These are phyloP conservation scores for Arrhamphus sclerolepis DNA, from an alignment of 2,797 vertebrate species.

Conservation along the genomic window DNA sequence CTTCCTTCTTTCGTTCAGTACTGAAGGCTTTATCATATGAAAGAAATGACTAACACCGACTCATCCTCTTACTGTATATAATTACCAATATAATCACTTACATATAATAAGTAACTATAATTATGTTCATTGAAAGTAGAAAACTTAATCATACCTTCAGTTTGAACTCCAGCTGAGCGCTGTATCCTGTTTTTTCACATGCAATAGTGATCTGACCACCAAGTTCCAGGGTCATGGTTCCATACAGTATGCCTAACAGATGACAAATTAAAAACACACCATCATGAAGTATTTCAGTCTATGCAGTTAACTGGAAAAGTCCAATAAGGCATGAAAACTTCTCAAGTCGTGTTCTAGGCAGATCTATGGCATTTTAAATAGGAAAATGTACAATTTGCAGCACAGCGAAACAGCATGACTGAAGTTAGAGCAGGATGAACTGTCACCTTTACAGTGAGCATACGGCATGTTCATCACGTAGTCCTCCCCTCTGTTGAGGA, in stretches of 20 bases:
- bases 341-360: background rate
- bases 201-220: constrained; percentile 91
- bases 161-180: constrained; percentile 95
- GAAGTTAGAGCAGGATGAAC: background rate
- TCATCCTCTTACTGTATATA: too few species aligned
- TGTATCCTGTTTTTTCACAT: constrained; percentile 98
- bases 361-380: background rate
- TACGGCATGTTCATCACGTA: constrained; percentile 99
- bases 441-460: constrained; percentile 97
- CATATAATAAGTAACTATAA: too few species aligned
- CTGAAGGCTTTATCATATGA: background rate
- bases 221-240: constrained; percentile 97
- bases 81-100: too few species aligned
- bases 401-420: background rate
- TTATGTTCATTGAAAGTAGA: too few species aligned
- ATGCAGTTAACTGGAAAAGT: too few species aligned
- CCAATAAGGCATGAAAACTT: too few species aligned
- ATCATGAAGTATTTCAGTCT: too few species aligned
- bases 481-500: constrained; percentile 96
- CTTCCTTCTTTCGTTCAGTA: background rate
- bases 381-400: background rate
- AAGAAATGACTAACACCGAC: too few species aligned
- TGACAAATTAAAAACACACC: background rate
- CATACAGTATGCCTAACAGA: constrained; percentile 91
- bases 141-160: constrained; percentile 86